Conservation (phyloP, 2,888 invertebrate species). For the Leucophenga maculata region DNA sequence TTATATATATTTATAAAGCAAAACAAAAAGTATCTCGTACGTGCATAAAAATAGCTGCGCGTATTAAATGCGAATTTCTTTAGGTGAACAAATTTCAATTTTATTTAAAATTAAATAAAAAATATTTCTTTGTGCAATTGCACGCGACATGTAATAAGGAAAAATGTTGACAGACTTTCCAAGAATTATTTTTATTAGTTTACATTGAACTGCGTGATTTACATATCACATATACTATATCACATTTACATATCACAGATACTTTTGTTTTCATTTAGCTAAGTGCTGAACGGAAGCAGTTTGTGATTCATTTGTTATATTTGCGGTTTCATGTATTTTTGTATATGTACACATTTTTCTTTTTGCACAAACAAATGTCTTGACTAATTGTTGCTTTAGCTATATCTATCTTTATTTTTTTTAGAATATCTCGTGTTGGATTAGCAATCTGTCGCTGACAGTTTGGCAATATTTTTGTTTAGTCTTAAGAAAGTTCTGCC, state of each 20-base stretch:
- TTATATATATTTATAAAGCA: too few species aligned
- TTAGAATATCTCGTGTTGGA: too few species aligned
- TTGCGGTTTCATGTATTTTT: neutral
- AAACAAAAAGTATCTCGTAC: too few species aligned
- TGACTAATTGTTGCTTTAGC: too few species aligned
- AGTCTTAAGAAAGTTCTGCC: too few species aligned
- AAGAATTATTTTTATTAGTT: neutral
- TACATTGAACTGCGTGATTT: neutral
- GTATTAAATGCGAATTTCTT: slow-evolving; percentile 11
- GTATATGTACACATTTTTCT: too few species aligned
- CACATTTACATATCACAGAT: neutral
- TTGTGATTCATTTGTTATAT: slow-evolving; percentile 14
- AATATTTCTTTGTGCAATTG: too few species aligned
- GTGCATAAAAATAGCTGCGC: slow-evolving; percentile 12
- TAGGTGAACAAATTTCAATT: neutral
- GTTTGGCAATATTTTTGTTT: too few species aligned
- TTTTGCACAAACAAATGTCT: too few species aligned
- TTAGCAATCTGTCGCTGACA: too few species aligned
- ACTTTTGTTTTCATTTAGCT: neutral
- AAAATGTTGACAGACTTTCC: too few species aligned
- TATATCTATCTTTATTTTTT: too few species aligned
- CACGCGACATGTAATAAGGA: neutral
- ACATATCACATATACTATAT: neutral
- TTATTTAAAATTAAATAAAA: neutral
- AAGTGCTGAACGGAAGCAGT: neutral